Evolutionary conservation across 1,140 invertebrate species (phyloP).

Genomic region (Diplogasteroides magnus): DNA sequence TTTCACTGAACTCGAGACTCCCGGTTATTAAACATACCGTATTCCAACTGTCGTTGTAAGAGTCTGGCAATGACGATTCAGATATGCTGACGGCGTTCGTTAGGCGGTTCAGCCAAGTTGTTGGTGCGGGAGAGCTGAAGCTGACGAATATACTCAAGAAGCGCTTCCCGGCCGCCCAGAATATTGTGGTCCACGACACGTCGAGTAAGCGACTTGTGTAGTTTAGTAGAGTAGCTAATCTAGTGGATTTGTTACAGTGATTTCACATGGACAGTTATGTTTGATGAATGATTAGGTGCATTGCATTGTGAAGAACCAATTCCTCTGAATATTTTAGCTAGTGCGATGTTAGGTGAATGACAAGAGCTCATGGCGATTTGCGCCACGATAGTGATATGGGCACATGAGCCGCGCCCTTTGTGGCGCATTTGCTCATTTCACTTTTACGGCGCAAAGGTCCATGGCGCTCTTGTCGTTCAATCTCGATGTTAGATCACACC

Average conservation of each 20-base stretch:
- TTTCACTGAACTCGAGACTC: background rate
- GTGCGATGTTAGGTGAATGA: too few species aligned
- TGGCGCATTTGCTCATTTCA: too few species aligned
- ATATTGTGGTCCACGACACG: slow-evolving; percentile 23
- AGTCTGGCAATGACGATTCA: background rate
- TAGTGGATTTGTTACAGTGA: background rate
- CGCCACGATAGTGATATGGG: too few species aligned
- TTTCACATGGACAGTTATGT: background rate
- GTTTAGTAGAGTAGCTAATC: background rate
- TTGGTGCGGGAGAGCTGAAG: slow-evolving; percentile 13
- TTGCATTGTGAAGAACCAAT: background rate
- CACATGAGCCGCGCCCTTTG: too few species aligned
- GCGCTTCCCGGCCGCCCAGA: slow-evolving; percentile 5
- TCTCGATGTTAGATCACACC: too few species aligned
- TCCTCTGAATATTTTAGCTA: too few species aligned
- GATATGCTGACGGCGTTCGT: background rate
- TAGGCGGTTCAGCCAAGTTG: background rate
- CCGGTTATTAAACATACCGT: background rate
- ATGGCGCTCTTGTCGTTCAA: too few species aligned
- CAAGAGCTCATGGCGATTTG: too few species aligned
- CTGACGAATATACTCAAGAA: slow-evolving; percentile 13
- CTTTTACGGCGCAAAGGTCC: too few species aligned
- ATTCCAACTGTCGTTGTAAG: background rate
- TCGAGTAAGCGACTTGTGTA: too few species aligned
- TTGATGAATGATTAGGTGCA: background rate